Evolutionary conservation across 2,797 vertebrate genomes (phyloP).

Genomic region (Paedocypris micromegethes): DNA sequence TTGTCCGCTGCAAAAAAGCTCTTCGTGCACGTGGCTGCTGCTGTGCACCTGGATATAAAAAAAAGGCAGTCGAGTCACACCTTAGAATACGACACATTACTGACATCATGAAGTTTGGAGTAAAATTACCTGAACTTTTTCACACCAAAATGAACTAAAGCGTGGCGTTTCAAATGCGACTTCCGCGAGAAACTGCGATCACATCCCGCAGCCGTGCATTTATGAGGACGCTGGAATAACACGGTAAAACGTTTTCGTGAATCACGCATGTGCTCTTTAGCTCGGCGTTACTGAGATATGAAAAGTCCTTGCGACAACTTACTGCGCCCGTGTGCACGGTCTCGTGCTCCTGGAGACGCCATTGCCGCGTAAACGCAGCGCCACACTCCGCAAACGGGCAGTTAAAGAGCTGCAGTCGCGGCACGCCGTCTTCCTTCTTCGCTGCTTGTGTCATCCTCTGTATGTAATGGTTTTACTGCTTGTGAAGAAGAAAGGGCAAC

Average conservation of each 20-base stretch:
- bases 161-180: constrained; percentile 62
- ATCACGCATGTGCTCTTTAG: background rate
- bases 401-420: constrained; percentile 42
- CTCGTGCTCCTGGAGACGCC: constrained; percentile 66
- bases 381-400: constrained; percentile 59
- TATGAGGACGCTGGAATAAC: constrained; percentile 56
- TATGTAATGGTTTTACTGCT: too few relatives aligned
- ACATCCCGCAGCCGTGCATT: constrained; percentile 55
- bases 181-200: constrained; percentile 58
- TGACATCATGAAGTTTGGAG: background rate
- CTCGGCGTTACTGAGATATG: too few relatives aligned
- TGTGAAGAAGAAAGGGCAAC: too few relatives aligned
- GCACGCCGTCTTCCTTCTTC: constrained; percentile 4
- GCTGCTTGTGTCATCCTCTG: background rate
- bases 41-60: constrained; percentile 55
- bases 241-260: too few relatives aligned
- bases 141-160: constrained; percentile 52
- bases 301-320: constrained; percentile 1
- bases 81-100: too few relatives aligned
- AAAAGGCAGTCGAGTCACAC: background rate
- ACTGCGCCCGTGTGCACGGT: constrained; percentile 65
- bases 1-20: constrained; percentile 48
- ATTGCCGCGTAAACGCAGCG: constrained; percentile 59
- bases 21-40: constrained; percentile 43
- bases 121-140: constrained; percentile 55